Evolutionary conservation across 2,888 invertebrate species (phyloP).

Genomic region (Eristalis tenax): DNA sequence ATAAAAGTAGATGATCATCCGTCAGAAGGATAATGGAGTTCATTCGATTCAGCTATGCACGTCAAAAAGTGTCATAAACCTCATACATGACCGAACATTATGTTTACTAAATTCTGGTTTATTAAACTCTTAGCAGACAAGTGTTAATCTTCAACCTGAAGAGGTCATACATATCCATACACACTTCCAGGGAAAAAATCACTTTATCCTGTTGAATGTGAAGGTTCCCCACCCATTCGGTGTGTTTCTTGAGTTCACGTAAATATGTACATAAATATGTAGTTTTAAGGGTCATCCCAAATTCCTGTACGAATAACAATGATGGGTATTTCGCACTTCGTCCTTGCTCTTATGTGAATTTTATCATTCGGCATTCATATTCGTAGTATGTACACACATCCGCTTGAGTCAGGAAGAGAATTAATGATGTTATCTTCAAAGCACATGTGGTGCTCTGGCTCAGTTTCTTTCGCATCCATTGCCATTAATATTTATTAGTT

Average conservation of each 20-base stretch:
- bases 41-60: neutral
- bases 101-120: neutral
- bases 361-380: neutral
- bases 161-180: neutral
- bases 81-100: neutral
- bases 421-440: conserved; percentile 34
- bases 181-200: neutral
- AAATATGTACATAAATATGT: neutral
- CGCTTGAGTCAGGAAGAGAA: neutral
- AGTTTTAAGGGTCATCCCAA: neutral
- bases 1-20: too few species aligned
- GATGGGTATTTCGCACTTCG: neutral
- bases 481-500: conserved; percentile 46
- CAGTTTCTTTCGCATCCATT: conserved; percentile 20
- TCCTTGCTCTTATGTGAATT: neutral
- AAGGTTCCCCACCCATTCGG: neutral
- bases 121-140: neutral
- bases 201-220: neutral
- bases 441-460: conserved; percentile 6
- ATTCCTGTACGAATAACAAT: neutral
- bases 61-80: neutral
- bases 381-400: neutral
- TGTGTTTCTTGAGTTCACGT: neutral
- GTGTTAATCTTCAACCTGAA: neutral
- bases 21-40: too few species aligned